Base-by-base conservation (phyloP, 1,140 invertebrate species). In the Papilio polytes region DNA sequence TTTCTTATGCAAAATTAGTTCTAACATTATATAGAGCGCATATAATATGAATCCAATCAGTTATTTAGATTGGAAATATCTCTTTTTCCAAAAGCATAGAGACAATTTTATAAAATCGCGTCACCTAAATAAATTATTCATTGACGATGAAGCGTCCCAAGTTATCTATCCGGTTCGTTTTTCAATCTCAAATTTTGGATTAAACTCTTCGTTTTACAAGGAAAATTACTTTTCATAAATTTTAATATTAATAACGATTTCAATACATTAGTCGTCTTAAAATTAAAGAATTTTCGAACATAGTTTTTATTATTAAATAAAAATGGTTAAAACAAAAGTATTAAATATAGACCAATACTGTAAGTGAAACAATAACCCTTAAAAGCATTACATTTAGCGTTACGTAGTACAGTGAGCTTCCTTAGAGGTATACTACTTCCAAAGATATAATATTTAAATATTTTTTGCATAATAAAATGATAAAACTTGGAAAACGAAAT, bases 91-190 rank as follows among this genome's bases (percentile, higher is more conserved):
- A 66, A 59, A 36, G 2, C 22, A 78, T 46, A 31, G 77, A 59
- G 41, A 59, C 77, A 78, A 78, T 78, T 78, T 78, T 78, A 41
- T 41, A 59, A 78, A 78, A 78, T 66, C 77, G 15, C 36, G 56
- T 66, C 77, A 48, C 77, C 41, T 26, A 78, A 78, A 78, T 78
- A 78, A 78, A 78, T 78, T 78, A 78, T 78, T 78, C 77, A 78
- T 66, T 78, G 77, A 78, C 77, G 77, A 78, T 78, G 77, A 66
- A 78, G n/a, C 77, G 77, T 63, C 77, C 20, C 77, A 66, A 78
- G 77, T 66, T 66, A 78, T 78, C 77, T 63, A 78, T 66, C 59
- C 77, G 36, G 53, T 78, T 63, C 77, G 77, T 78, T 66, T 78
- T 78, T 78, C 77, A 78, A 78, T 78, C 53, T 78, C 7, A 66